Base-by-base conservation (phyloP, 2,888 invertebrate genomes). In the Rhagium mordax region DNA sequence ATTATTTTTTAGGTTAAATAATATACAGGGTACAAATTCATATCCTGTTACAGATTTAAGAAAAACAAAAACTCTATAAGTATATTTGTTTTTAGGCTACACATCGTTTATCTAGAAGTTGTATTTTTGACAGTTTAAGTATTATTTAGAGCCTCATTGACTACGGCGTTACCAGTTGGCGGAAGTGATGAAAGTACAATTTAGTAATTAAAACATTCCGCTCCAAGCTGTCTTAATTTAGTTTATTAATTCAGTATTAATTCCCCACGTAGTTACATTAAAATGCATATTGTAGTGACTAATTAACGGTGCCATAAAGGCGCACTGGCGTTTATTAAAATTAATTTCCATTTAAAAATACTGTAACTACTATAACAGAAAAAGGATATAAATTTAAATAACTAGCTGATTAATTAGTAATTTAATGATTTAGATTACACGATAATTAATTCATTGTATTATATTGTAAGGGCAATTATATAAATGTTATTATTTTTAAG, bases 401-500 rank as follows among this genome's bases (percentile, higher is more conserved):
- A 77, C 65, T 62, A 41, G 57, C 70, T 71, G 74, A 79, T 75
- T 74, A 77, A 77, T 75, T 76, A 71, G 74, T 77, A 76, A 71
- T 76, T 75, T 71, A 71, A 70, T 73, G 74, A 67, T 67, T 60
- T 66, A 67, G 79, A 76, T 79, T 70, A 75, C 47, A 66, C 72
- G 69, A 49, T 71, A 75, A 74, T 75, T 77, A 77, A 77, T 78
- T 75, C 74, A 61, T 75, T 75, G 71, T 77, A 71, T 70, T 71
- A 76, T 71, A 76, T 73, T 53, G 74, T 70, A 67, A 65, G 59
- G 71, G 78, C 78, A 81, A 79, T 81, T 81, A 80, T 74, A 61
- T 74, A 75, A 79, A 79, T 78, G 78, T 75, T 72, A 75, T 74
- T 74, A 60, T 77, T 77, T 78, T 79, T 76, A 73, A 81, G 76